Percentiles rank a stretch among this genome's conserved stretches.
Evolutionary conservation across 2,888 invertebrate genomes (phyloP).

Genomic region (Drosophila mettleri): DNA sequence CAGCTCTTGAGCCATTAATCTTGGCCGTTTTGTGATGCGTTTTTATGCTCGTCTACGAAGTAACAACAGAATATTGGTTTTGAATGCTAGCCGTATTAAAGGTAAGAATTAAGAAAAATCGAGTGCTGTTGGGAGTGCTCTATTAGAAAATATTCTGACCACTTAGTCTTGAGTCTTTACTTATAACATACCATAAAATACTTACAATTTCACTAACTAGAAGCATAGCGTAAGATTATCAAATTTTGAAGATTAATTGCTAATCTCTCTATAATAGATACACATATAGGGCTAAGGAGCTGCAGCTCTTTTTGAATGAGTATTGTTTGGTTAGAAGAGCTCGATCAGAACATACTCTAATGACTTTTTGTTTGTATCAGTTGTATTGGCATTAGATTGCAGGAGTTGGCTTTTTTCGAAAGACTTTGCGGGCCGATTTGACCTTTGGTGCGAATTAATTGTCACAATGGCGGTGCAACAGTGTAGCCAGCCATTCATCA

Average conservation of each 20-base stretch:
- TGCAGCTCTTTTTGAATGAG: background rate
- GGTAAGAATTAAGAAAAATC: too few species aligned
- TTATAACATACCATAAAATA: too few species aligned
- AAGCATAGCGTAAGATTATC: too few species aligned
- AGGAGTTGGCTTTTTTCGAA: slow-evolving; percentile 3
- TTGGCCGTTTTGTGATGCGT: slow-evolving; percentile 4
- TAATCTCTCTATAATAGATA: too few species aligned
- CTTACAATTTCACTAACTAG: too few species aligned
- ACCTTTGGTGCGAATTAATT: slow-evolving; percentile 47
- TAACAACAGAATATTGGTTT: background rate
- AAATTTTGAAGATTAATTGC: too few species aligned
- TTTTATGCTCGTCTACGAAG: background rate
- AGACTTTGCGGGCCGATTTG: slow-evolving; percentile 26
- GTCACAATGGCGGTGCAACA: slow-evolving; percentile 55
- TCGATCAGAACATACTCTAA: background rate
- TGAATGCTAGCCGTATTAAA: too few species aligned
- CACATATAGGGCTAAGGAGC: too few species aligned
- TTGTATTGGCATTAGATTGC: slow-evolving; percentile 39
- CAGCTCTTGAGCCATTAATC: slow-evolving; percentile 18
- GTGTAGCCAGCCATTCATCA: slow-evolving; percentile 42
- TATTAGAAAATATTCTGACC: too few species aligned
- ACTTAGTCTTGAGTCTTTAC: too few species aligned
- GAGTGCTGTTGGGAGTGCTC: too few species aligned
- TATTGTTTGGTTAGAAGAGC: background rate
- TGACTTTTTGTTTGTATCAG: slow-evolving; percentile 9